Conservation (phyloP, 2,113 vertebrate genomes). For the Lichenostomus cassidix region DNA sequence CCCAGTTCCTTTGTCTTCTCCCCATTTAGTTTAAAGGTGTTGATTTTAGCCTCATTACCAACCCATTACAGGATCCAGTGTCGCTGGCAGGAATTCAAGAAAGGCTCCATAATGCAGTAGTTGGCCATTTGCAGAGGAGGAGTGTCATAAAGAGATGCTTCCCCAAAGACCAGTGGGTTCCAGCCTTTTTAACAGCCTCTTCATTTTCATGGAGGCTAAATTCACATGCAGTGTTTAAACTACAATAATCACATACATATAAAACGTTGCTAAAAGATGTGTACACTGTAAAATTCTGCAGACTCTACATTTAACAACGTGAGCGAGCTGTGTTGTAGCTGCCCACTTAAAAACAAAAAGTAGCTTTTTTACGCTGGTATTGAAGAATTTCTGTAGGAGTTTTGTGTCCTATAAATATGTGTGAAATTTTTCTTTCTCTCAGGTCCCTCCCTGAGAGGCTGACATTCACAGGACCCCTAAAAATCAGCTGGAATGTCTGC, state of each 20-base stretch:
- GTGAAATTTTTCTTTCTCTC: background rate
- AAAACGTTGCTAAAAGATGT: background rate
- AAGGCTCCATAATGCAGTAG: background rate
- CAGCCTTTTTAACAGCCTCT: background rate
- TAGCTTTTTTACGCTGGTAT: background rate
- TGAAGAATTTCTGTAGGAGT: background rate
- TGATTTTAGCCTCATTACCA: constrained; percentile 5
- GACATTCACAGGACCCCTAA: background rate
- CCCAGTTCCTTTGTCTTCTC: background rate
- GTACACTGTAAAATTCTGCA: background rate
- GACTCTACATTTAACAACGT: background rate
- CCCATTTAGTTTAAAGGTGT: background rate
- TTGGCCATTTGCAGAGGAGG: background rate
- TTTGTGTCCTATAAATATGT: background rate
- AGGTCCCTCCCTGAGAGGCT: background rate
- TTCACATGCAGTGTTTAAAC: background rate
- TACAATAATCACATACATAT: background rate
- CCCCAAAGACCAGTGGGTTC: background rate
- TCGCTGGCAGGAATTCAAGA: constrained; percentile 1
- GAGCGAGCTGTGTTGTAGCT: background rate
- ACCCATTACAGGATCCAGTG: background rate
- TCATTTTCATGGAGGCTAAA: background rate
- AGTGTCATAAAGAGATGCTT: background rate
- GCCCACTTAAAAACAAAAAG: background rate
- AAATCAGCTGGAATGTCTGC: background rate